Base-by-base conservation (phyloP, 2,113 vertebrate species). In the Callaeas wilsoni region DNA sequence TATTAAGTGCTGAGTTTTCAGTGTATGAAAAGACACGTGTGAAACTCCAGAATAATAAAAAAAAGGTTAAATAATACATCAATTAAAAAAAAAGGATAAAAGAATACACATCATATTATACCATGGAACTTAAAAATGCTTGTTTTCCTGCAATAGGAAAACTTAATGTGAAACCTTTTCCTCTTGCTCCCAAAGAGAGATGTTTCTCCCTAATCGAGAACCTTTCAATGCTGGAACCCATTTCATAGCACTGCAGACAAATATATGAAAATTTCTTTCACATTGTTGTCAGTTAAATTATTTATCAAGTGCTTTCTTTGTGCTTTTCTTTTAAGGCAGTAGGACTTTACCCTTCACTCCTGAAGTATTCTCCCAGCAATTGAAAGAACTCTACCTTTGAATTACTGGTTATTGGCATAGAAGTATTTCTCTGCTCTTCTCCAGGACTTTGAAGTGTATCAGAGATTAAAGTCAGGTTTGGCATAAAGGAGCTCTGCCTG, bases 261-360 rank as follows among this genome's bases (percentile, higher is more conserved):
- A 89, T 62, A 77, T 18, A 82, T 33, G 20, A 87, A 93, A 95
- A 71, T 91, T 76, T 94, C 53, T 89, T 85, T 86, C 74, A 47
- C 52, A 84, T 86, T 87, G 74, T 93, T 96, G 37, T 83, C 56
- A 86, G 52, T 84, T 95, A 83, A 96, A 95, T 94, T 93, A 94
- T 94, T 94, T 93, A 94, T 91, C 75, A 84, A 96, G 49, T 69
- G 42, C 56, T 95, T 95, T 35, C 67, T 93, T 87, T 93, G 35
- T 69, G 67, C 50, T 89, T 94, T 93, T 82, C 77, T 93, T 91
- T 90, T 75, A 90, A 88, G 65, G 76, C n/a, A 63, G 73, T 55
- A 85, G 75, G 84, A 70, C 79, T 92, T 94, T 73, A 76, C 49
- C 50, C 74, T 92, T 92, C 42, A 39, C 50, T 95, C 70, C 41